phyloP scores from a whole-genome alignment of 1,140 invertebrate species.

The Lethrus apterus region DNA sequence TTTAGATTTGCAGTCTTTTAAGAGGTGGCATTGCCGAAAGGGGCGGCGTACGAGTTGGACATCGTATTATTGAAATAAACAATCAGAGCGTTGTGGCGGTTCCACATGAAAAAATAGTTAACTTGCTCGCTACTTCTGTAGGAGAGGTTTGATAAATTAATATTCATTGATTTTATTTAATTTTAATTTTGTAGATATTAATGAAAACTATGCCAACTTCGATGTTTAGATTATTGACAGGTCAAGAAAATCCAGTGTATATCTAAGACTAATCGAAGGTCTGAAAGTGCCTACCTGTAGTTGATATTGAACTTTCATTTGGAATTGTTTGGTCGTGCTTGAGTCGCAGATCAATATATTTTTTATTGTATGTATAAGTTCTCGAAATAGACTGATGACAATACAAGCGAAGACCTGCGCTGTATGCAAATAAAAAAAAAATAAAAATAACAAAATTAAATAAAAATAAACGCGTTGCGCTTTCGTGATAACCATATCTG shows the following conservation, averaged over 20 bases:
- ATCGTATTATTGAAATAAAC: slow-evolving; percentile 99
- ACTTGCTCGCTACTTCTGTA: slow-evolving; percentile 94
- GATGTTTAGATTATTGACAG: slow-evolving; percentile 97
- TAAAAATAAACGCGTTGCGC: slow-evolving; percentile 27
- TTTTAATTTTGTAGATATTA: slow-evolving; percentile 65
- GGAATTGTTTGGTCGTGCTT: slow-evolving; percentile 34
- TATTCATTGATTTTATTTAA: background rate
- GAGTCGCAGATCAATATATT: slow-evolving; percentile 40
- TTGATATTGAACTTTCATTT: slow-evolving; percentile 38
- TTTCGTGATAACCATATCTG: slow-evolving; percentile 41
- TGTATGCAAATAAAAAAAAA: slow-evolving; percentile 9
- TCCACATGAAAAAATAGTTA: slow-evolving; percentile 98
- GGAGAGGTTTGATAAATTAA: slow-evolving; percentile 70
- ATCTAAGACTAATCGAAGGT: slow-evolving; percentile 60
- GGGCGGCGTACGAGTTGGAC: slow-evolving; percentile 95
- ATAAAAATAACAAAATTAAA: slow-evolving; percentile 5
- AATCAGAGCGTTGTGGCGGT: slow-evolving; percentile 98
- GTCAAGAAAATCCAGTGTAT: slow-evolving; percentile 98
- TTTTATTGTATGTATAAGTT: slow-evolving; percentile 41
- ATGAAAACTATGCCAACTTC: slow-evolving; percentile 99
- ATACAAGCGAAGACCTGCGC: slow-evolving; percentile 39
- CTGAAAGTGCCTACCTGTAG: slow-evolving; percentile 43
- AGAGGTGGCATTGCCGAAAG: slow-evolving; percentile 97
- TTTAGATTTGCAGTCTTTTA: slow-evolving; percentile 92
- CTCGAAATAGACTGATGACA: slow-evolving; percentile 39